Evolutionary conservation across 2,113 vertebrate species (phyloP), one percentile per base, ranked within the genome.

Genomic region (Castor canadensis): DNA sequence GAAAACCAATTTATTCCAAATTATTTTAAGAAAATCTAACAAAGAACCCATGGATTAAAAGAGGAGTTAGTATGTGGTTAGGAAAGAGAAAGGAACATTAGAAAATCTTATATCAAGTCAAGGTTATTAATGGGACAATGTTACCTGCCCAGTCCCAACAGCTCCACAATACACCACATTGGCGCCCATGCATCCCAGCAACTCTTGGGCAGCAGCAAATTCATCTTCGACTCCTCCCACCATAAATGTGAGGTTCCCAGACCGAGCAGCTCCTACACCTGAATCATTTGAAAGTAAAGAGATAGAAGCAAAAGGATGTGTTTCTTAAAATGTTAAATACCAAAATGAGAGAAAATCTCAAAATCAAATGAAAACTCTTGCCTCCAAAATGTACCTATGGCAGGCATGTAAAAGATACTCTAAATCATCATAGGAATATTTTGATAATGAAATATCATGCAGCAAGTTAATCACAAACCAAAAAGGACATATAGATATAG

Each of bases 211-310:
- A 96, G 99, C 99, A 95, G 99, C 98, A 98, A 99, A 99, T 97
- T 99, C 99, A 91, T 99, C 99, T 98, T 99, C 99, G 3, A 98
- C 98, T 98, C 99, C 99, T 96, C 99, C 99, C 60, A 99, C 99
- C 99, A 99, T 99, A 97, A 99, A 99, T 3, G 99, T 99, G 96
- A 99, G 99, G 97, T 99, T 99, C 95, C 99, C 99, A 91, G 99
- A 99, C 95, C 97, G 99, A 95, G 99, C 99, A 77, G 99, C 99
- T 96, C 99, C 99, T 95, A 99, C 99, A 98, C 99, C 99, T 99
- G 97, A 66, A 35, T 73, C 24, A 72, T 96, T 92, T 87, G 75
- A 43, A 88, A 43, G 9, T 19, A 95, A 95, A 89, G 28, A 82
- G 30, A 80, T 1, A 58, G 38, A 90, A 84, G 52, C 52, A 92